phyloP scores from a whole-genome alignment of 37 sponge, comb jelly and placozoan genomes.

The Spongilla lacustris region DNA sequence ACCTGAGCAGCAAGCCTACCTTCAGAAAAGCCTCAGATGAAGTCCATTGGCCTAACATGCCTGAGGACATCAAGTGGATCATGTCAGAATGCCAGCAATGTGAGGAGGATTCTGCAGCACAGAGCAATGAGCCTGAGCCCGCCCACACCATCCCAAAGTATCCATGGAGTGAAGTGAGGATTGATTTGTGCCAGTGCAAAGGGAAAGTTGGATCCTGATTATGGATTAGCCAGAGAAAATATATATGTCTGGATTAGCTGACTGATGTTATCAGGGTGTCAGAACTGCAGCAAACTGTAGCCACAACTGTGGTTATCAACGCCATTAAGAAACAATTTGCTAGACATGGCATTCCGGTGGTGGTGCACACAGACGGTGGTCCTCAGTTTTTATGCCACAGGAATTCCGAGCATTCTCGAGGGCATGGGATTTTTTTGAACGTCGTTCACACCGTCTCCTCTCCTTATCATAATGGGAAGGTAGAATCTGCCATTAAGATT shows the following conservation, averaged over 20 bases:
- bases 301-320: not conserved
- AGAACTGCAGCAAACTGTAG: not conserved
- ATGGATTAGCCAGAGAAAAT: no score
- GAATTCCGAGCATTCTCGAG: not conserved
- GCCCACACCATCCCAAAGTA: conserved; percentile 8
- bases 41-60: conserved; percentile 17
- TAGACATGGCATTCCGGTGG: conserved; percentile 18
- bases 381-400: conserved; percentile 21
- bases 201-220: conserved; percentile 14
- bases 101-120: not conserved
- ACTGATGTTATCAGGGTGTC: conserved; percentile 8
- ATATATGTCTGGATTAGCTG: no score
- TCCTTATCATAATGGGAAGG: no score
- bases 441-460: no score
- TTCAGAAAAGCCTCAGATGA: not conserved
- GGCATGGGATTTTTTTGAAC: no score
- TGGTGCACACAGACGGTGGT: no score
- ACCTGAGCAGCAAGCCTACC: no score
- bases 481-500: no score
- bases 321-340: conserved; percentile 40
- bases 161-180: conserved; percentile 30
- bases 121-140: conserved; percentile 21
- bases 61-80: conserved; percentile 11
- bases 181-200: conserved; percentile 18
- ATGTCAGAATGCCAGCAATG: conserved; percentile 15